Base-by-base conservation (phyloP, 2,113 vertebrate species). In the Nyctibius bracteatus region DNA sequence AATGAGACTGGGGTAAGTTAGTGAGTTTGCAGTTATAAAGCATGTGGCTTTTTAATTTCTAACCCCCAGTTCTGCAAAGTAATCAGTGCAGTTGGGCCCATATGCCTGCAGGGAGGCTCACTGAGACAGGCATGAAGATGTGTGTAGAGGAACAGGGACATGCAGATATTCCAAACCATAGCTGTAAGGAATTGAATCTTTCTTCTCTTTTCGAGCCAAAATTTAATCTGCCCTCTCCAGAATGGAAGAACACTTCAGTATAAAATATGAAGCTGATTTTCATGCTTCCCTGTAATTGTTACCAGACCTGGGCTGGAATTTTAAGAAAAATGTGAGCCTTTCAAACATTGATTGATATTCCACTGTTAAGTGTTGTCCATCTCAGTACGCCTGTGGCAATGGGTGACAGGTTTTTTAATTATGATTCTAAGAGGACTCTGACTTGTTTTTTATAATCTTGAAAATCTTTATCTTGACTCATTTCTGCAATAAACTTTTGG, bases 41-140 rank as follows among this genome's bases (percentile, higher is more conserved):
- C 92, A 93, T 88, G 95, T 92, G 95, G 88, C 92, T 93, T 87
- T 82, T 88, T 80, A 88, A 95, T 97, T 96, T 90, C 94, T 90
- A 90, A 88, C 74, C 66, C 79, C 71, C 52, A 37, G 74, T 92
- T 95, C 79, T 77, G 62, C 85, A 77, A 92, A 93, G 85, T 68
- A 90, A 93, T 95, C 85, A 65, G 78, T 93, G 95, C 66, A 92
- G 58, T 94, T 86, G 92, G 92, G 72, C 67, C 49, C 71, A 68
- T 46, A 68, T 80, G 79, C 74, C 90, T 92, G 90, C 90, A 95
- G 88, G 88, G 74, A 90, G 44, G 79, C 85, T 95, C 85, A 79
- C 1, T 61, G 95, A 97, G 88, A 88, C 62, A 93, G 71, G 79
- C 88, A 82, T 8, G 71, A 92, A 79, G 85, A 82, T 90, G 62